A percentile compares a stretch with the other conserved stretches of the same genome.
These are phyloP conservation scores for Anas georgica DNA, from an alignment of 2,797 vertebrate genomes.

Conservation along the genomic window DNA sequence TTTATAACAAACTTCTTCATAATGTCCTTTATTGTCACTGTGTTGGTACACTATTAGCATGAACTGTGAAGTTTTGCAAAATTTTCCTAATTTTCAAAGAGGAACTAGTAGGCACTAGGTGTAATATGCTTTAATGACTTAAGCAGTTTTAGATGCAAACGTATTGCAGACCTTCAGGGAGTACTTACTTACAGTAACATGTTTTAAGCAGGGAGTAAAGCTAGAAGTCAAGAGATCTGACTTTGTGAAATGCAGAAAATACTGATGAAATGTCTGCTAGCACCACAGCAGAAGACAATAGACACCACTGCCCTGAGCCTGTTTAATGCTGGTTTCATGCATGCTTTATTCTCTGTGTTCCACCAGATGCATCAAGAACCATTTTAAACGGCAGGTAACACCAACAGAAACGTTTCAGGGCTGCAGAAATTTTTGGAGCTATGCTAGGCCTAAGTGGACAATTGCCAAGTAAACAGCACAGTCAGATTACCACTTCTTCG, in stretches of 20 bases:
- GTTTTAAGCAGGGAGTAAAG: neutral
- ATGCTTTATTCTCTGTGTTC: neutral
- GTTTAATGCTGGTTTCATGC: neutral
- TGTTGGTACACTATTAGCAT: neutral
- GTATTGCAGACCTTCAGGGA: neutral
- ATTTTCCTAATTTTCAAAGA: neutral
- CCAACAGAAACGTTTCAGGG: neutral
- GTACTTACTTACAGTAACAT: neutral
- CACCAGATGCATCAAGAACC: neutral
- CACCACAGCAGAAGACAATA: neutral
- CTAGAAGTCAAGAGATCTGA: neutral
- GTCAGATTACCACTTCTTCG: neutral
- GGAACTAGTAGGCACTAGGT: neutral
- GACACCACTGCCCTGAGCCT: neutral
- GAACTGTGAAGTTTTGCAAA: neutral
- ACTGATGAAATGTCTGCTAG: neutral
- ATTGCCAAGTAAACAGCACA: fast-evolving
- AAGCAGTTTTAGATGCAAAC: neutral
- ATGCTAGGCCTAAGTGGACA: neutral
- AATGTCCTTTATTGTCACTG: neutral
- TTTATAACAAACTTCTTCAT: neutral
- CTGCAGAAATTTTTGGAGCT: neutral
- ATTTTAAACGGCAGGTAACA: neutral
- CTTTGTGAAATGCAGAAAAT: neutral
- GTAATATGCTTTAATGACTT: neutral